These are phyloP conservation scores for Leptopilina syphax DNA, from an alignment of 2,888 invertebrate genomes.

Conservation along the genomic window DNA sequence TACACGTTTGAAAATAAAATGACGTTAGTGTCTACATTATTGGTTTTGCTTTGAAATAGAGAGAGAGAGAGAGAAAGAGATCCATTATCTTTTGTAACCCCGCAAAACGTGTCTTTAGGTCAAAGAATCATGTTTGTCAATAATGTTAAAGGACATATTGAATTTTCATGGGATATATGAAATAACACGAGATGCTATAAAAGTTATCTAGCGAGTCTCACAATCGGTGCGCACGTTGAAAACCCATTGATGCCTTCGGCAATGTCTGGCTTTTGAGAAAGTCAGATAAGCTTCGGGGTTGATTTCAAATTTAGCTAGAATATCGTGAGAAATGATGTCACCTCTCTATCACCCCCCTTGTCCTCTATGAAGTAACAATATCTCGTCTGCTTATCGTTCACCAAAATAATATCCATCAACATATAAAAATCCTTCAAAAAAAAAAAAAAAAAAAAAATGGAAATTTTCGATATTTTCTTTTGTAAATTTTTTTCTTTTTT, in stretches of 20 bases:
- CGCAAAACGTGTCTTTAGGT: neutral
- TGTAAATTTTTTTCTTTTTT: neutral
- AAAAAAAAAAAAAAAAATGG: neutral
- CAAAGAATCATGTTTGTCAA: neutral
- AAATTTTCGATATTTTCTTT: neutral
- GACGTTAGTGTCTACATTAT: neutral
- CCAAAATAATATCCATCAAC: conserved; percentile 26
- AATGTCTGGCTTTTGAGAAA: conserved; percentile 23
- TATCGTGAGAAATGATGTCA: conserved; percentile 28
- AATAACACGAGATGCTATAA: conserved; percentile 35
- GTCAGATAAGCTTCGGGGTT: conserved; percentile 27
- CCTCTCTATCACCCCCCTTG: neutral
- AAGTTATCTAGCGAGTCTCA: conserved; percentile 21
- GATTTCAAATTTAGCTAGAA: conserved; percentile 27
- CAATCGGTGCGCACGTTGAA: conserved; percentile 16
- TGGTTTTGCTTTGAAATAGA: neutral
- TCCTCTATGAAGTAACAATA: conserved; percentile 17
- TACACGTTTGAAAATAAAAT: too few relatives aligned
- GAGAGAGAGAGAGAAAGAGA: neutral
- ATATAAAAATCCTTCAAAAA: neutral
- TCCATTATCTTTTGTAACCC: conserved; percentile 1
- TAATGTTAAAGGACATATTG: conserved; percentile 6
- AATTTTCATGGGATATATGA: conserved; percentile 15
- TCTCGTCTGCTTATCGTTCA: conserved; percentile 1
- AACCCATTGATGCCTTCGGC: conserved; percentile 23